Conservation (phyloP, 2,888 invertebrate species). For the Platycheirus albimanus region DNA sequence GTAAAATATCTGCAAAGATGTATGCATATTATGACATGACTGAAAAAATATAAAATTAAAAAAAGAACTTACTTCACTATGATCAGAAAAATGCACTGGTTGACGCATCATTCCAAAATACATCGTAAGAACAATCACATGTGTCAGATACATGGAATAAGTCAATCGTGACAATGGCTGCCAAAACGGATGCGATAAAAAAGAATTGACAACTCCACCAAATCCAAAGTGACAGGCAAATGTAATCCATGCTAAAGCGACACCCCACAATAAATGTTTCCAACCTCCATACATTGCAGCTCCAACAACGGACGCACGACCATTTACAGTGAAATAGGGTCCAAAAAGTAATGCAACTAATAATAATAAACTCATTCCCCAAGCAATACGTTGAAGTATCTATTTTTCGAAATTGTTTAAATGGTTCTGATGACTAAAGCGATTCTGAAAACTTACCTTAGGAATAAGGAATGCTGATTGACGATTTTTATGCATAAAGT, state of each 20-base stretch:
- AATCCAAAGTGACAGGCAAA: conserved; percentile 71
- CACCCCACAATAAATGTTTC: conserved; percentile 63
- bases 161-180: conserved; percentile 70
- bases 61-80: conserved; percentile 43
- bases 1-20: conserved; percentile 40
- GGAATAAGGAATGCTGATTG: neutral
- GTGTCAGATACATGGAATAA: conserved; percentile 68
- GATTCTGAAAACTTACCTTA: too few relatives aligned
- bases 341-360: conserved; percentile 54
- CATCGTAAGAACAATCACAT: conserved; percentile 56
- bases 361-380: conserved; percentile 33
- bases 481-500: neutral
- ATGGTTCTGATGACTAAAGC: too few relatives aligned
- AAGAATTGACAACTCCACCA: conserved; percentile 67
- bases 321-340: conserved; percentile 26
- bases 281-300: conserved; percentile 65
- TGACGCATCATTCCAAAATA: conserved; percentile 40
- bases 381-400: conserved; percentile 16
- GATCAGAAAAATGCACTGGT: conserved; percentile 47
- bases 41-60: neutral
- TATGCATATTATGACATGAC: too few relatives aligned
- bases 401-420: neutral
- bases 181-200: conserved; percentile 67
- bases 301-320: conserved; percentile 36
- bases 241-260: conserved; percentile 70